Evolutionary conservation across 2,113 vertebrate species (phyloP).

Genomic region (Pristiophorus japonicus): DNA sequence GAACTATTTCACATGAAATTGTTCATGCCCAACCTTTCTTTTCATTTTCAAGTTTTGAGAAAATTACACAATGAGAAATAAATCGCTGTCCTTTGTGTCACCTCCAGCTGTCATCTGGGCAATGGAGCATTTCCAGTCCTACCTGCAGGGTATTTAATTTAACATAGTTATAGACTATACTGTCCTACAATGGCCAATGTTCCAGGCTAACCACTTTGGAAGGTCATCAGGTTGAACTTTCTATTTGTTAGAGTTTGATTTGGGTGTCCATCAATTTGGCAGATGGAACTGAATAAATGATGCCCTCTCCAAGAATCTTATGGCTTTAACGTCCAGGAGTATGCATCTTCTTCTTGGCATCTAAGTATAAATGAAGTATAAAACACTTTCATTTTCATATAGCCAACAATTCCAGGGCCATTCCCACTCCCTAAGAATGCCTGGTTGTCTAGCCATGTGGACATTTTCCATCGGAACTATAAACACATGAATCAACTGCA

Average conservation of each 20-base stretch:
- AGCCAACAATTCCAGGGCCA: neutral
- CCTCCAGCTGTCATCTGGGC: neutral
- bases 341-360: neutral
- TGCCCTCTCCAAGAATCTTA: neutral
- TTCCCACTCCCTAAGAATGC: neutral
- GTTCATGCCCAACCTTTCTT: neutral
- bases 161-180: neutral
- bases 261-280: neutral
- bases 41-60: neutral
- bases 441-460: neutral
- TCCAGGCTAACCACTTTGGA: neutral
- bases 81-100: neutral
- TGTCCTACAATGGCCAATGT: neutral
- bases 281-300: neutral
- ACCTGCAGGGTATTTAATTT: neutral
- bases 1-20: neutral
- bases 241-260: neutral
- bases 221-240: neutral
- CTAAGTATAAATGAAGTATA: neutral
- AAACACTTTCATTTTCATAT: neutral
- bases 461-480: neutral
- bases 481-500: neutral
- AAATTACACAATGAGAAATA: too few relatives aligned
- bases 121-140: neutral
- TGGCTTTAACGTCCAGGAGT: neutral